A percentile compares a stretch with the other conserved stretches of the same genome.
These are phyloP conservation scores for Sceloporus undulatus DNA, from an alignment of 2,113 vertebrate genomes.

Conservation along the genomic window DNA sequence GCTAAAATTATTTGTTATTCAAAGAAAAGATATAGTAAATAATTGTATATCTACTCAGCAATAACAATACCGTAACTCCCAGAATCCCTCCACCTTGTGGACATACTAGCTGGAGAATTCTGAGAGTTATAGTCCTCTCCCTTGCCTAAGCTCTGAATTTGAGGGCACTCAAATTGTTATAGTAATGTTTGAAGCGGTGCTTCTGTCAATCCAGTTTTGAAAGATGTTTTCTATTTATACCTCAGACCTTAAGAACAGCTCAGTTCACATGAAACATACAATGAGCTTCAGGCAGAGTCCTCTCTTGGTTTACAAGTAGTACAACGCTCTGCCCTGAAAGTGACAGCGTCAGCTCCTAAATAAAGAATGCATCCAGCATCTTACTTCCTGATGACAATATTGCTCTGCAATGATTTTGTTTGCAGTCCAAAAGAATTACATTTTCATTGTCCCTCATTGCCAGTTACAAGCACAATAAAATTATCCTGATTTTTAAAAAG, in stretches of 20 bases:
- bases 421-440: slow-evolving; percentile 53
- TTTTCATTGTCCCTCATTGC: slow-evolving; percentile 51
- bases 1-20: no score
- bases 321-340: slow-evolving; percentile 15
- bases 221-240: slow-evolving; percentile 51
- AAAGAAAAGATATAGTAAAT: no score
- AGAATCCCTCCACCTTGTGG: no score
- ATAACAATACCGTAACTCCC: no score
- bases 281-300: slow-evolving; percentile 15
- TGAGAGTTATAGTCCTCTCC: no score
- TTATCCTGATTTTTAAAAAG: slow-evolving; percentile 42
- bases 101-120: no score
- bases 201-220: slow-evolving; percentile 26
- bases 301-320: slow-evolving; percentile 31
- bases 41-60: no score
- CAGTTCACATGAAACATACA: slow-evolving; percentile 16
- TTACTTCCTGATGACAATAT: slow-evolving; percentile 27
- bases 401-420: slow-evolving; percentile 35
- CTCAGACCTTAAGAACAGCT: slow-evolving; percentile 2
- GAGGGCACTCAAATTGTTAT: no score
- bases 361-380: slow-evolving; percentile 15
- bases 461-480: slow-evolving; percentile 31
- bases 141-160: no score
- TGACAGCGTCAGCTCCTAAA: slow-evolving; percentile 26
- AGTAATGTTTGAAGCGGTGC: neutral